Evolutionary conservation across 37 sponge, comb jelly and placozoan genomes (phyloP).

Genomic region (Axinella damicornis): DNA sequence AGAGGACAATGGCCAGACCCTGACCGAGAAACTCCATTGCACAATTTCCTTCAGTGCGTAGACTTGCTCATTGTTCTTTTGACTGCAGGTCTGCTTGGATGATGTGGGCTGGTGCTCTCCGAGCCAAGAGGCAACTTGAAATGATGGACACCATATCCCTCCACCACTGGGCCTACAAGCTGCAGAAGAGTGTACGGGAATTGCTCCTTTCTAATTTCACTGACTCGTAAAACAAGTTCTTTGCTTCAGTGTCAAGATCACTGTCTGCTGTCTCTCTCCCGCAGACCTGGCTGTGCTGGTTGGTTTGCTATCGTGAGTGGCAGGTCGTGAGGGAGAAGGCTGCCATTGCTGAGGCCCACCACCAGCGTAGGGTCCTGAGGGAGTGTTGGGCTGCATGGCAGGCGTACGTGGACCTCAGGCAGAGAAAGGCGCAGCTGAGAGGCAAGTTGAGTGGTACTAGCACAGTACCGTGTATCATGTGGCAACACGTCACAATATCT

Average conservation of each 20-base stretch:
- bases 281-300: constrained; percentile 25
- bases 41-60: not conserved
- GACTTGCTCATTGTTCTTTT: too few relatives aligned
- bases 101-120: constrained; percentile 24
- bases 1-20: not conserved
- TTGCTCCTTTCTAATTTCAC: too few relatives aligned
- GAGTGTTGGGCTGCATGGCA: constrained; percentile 26
- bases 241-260: too few relatives aligned
- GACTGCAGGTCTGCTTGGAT: constrained; percentile 18
- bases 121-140: not conserved
- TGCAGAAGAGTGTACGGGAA: constrained; percentile 26
- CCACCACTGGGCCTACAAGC: constrained; percentile 46
- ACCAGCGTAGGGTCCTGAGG: not conserved
- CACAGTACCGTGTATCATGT: too few relatives aligned
- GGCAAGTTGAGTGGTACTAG: not conserved
- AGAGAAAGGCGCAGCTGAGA: constrained; percentile 15
- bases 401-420: not conserved
- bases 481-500: too few relatives aligned
- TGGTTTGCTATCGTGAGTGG: constrained; percentile 5
- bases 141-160: constrained; percentile 14
- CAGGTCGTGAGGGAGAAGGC: not conserved
- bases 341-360: not conserved
- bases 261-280: too few relatives aligned
- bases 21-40: too few relatives aligned
- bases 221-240: too few relatives aligned